phyloP scores from a whole-genome alignment of 2,888 invertebrate genomes.

The Lymantria monacha region DNA sequence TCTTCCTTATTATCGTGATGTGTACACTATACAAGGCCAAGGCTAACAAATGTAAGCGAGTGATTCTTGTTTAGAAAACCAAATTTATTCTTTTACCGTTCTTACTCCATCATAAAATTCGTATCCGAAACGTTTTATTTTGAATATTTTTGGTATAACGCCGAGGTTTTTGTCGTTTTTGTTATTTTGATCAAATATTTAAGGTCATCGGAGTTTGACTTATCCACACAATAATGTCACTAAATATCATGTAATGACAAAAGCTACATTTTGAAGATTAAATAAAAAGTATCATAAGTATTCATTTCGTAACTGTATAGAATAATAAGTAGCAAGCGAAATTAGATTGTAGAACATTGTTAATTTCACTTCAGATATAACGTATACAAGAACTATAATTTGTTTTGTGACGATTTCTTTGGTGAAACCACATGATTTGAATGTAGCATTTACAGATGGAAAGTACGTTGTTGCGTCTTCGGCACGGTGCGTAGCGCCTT shows the following conservation, averaged over 20 bases:
- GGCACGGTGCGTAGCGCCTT: conserved; percentile 51
- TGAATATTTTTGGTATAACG: conserved; percentile 2
- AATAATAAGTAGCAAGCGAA: too few relatives aligned
- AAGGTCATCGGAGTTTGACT: too few relatives aligned
- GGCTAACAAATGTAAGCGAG: conserved; percentile 49
- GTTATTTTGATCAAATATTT: too few relatives aligned
- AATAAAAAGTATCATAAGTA: too few relatives aligned
- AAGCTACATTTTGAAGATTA: too few relatives aligned
- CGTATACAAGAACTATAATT: conserved; percentile 29
- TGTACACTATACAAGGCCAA: conserved; percentile 61
- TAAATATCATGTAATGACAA: too few relatives aligned
- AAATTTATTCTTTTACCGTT: conserved; percentile 34
- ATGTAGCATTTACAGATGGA: conserved; percentile 56
- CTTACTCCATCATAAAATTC: conserved; percentile 29
- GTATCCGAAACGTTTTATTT: conserved; percentile 17
- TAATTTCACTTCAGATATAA: neutral
- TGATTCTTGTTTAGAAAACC: conserved; percentile 42
- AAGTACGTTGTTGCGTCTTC: conserved; percentile 54
- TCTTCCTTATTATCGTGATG: conserved; percentile 60
- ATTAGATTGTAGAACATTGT: neutral
- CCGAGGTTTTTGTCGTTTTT: too few relatives aligned
- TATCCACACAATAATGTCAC: too few relatives aligned
- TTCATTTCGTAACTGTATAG: too few relatives aligned
- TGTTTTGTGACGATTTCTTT: conserved; percentile 41
- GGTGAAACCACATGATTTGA: conserved; percentile 50